A percentile compares a stretch with the other conserved stretches of the same genome.
Evolutionary conservation across 2,113 vertebrate genomes (phyloP).

Genomic region (Macaca fascicularis): DNA sequence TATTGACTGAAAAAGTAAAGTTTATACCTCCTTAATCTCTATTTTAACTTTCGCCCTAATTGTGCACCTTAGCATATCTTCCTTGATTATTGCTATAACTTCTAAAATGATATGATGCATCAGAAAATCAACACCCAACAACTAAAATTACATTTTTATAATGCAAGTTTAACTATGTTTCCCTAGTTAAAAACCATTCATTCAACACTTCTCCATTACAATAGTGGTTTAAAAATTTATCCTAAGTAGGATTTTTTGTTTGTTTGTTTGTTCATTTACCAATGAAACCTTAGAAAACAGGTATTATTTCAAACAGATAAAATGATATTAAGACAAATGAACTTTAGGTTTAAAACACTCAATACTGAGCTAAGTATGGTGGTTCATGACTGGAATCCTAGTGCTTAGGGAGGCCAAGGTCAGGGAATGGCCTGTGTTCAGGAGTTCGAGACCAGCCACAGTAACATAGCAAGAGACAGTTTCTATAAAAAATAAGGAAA

Average conservation of each 20-base stretch:
- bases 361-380: neutral
- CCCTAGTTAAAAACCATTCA: neutral
- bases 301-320: neutral
- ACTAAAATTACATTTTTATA: neutral
- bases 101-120: neutral
- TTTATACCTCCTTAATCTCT: neutral
- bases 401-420: too few relatives aligned
- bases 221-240: neutral
- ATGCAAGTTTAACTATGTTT: neutral
- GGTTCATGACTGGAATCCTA: too few relatives aligned
- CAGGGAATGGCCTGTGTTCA: too few relatives aligned
- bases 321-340: neutral
- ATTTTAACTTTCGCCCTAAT: neutral
- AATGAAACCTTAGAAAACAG: neutral
- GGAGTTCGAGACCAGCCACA: too few relatives aligned
- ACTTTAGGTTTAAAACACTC: neutral
- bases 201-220: neutral
- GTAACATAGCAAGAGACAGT: too few relatives aligned
- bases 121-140: neutral
- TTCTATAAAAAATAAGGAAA: too few relatives aligned
- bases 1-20: neutral
- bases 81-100: neutral
- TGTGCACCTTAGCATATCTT: neutral
- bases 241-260: neutral
- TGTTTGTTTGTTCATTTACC: neutral